These are phyloP conservation scores for Odontomyia ornata DNA, from an alignment of 2,888 invertebrate species.

Conservation along the genomic window DNA sequence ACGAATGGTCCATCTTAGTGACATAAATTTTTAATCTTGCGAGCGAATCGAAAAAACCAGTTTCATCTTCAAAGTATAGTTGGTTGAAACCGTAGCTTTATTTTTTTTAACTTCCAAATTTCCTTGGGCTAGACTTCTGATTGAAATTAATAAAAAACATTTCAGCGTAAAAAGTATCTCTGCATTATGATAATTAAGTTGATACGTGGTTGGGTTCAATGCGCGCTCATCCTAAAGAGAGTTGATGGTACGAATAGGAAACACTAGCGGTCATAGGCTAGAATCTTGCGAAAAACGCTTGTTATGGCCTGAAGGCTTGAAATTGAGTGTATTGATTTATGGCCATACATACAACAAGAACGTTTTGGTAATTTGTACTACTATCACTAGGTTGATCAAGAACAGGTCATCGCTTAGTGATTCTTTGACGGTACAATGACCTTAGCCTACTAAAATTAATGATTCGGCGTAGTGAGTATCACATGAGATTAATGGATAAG, in stretches of 20 bases:
- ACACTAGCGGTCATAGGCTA: background rate
- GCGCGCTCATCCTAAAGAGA: background rate
- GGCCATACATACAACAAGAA: background rate
- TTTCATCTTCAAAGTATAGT: too few relatives aligned
- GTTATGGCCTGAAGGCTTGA: too few relatives aligned
- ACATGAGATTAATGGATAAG: background rate
- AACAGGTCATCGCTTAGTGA: constrained; percentile 8
- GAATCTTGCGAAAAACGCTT: constrained; percentile 6
- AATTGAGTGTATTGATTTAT: too few relatives aligned
- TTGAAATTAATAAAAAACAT: too few relatives aligned
- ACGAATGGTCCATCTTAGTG: too few relatives aligned
- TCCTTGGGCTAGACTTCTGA: too few relatives aligned
- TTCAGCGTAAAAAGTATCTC: too few relatives aligned
- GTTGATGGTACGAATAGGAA: background rate
- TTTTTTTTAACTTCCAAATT: too few relatives aligned
- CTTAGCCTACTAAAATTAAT: constrained; percentile 10
- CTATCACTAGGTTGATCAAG: background rate
- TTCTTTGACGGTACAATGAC: constrained; percentile 20
- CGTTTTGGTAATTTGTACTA: background rate
- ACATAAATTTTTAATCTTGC: too few relatives aligned
- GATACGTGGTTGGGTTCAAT: background rate
- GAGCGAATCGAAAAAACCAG: too few relatives aligned
- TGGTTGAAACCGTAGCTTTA: too few relatives aligned
- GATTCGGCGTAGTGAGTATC: background rate
- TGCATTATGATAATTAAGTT: too few relatives aligned